Evolutionary conservation across 2,797 vertebrate genomes (phyloP).

Genomic region (Buphagus erythrorhynchus): DNA sequence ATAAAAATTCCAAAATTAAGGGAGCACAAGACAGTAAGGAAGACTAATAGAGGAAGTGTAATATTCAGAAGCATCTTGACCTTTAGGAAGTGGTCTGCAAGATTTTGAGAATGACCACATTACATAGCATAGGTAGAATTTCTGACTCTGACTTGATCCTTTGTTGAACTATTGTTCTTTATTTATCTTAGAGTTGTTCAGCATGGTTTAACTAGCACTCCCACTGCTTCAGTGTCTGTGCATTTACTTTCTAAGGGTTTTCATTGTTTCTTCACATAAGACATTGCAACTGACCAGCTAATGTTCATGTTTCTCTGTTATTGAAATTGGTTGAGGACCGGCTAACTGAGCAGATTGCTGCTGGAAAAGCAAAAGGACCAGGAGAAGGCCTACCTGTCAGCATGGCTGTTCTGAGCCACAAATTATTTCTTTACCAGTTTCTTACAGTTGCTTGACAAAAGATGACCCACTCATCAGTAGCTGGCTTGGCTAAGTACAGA

Average conservation of each 20-base stretch:
- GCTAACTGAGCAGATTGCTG: not conserved
- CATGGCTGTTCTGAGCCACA: not conserved
- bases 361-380: not conserved
- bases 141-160: not conserved
- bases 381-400: slow-evolving; percentile 23
- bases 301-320: not conserved
- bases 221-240: not conserved
- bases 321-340: not conserved
- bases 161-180: not conserved
- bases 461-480: slow-evolving; percentile 34
- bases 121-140: not conserved
- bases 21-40: not conserved
- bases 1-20: not conserved
- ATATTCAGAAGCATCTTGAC: not conserved
- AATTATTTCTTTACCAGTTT: slow-evolving; percentile 14
- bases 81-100: not conserved
- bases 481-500: slow-evolving; percentile 14
- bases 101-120: not conserved
- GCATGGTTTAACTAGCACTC: not conserved
- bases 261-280: not conserved
- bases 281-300: not conserved
- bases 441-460: slow-evolving; percentile 23
- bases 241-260: not conserved
- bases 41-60: not conserved
- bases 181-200: not conserved